Evolutionary conservation across 2,797 vertebrate genomes (phyloP).

Genomic region (Distichodus sexfasciatus): DNA sequence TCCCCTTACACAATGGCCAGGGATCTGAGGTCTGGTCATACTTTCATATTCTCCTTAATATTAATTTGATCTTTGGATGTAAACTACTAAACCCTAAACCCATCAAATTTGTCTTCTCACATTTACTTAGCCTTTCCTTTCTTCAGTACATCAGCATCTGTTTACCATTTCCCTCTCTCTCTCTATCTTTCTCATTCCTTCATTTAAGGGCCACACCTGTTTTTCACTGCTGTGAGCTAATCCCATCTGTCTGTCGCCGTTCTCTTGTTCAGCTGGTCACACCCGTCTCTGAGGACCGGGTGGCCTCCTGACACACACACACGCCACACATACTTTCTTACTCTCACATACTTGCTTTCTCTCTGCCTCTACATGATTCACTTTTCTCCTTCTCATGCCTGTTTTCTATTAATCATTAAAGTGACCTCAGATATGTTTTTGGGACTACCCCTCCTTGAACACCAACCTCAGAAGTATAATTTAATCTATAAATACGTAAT

Average conservation of each 20-base stretch:
- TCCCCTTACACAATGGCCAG: slow-evolving; percentile 63
- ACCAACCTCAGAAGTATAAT: slow-evolving; percentile 22
- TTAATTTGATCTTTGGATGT: no score
- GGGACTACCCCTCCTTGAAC: neutral
- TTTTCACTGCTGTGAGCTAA: slow-evolving; percentile 60
- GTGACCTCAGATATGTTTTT: slow-evolving; percentile 5
- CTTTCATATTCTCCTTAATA: no score
- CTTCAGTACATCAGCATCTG: neutral
- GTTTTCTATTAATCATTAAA: slow-evolving; percentile 45
- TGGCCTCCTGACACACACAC: neutral
- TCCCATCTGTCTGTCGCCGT: slow-evolving; percentile 71
- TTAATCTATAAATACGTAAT: slow-evolving; percentile 36
- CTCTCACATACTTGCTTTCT: slow-evolving; percentile 49
- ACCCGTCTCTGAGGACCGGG: slow-evolving; percentile 60
- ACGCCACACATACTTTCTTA: neutral
- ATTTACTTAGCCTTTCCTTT: neutral
- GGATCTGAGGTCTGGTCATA: slow-evolving; percentile 76
- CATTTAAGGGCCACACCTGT: slow-evolving; percentile 73
- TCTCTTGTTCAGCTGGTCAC: slow-evolving; percentile 64
- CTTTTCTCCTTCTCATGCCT: neutral
- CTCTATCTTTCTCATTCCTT: slow-evolving; percentile 24
- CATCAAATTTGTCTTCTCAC: neutral
- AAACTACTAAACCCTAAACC: no score
- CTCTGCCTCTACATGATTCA: slow-evolving; percentile 49
- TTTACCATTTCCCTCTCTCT: slow-evolving; percentile 7